A percentile compares a stretch with the other conserved stretches of the same genome.
Conservation (phyloP, 2,113 vertebrate species). For the Opisthocomus hoazin region DNA sequence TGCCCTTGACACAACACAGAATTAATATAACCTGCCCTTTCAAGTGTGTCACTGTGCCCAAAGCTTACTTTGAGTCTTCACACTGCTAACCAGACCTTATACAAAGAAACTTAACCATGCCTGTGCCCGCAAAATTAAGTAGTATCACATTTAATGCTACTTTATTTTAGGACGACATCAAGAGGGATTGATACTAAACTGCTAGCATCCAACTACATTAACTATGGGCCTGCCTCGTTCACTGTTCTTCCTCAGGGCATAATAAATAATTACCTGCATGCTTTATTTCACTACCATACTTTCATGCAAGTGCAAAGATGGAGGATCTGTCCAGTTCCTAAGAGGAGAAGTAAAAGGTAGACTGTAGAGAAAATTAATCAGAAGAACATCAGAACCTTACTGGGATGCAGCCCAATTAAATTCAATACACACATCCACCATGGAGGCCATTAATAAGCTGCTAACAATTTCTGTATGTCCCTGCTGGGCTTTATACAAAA, state of each 20-base stretch:
- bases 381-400: conserved; percentile 23
- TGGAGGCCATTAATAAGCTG: conserved; percentile 48
- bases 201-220: neutral
- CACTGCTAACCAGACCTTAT: neutral
- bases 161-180: neutral
- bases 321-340: neutral
- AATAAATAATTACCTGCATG: conserved; percentile 29
- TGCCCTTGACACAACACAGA: conserved; percentile 41
- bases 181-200: neutral
- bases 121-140: neutral
- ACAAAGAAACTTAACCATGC: neutral
- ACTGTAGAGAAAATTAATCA: conserved; percentile 35
- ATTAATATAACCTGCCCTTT: conserved; percentile 52
- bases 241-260: neutral
- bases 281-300: conserved; percentile 9
- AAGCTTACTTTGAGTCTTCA: neutral
- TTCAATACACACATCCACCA: conserved; percentile 19
- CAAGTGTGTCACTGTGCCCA: conserved; percentile 8
- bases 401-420: conserved; percentile 47
- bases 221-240: neutral
- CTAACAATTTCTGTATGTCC: conserved; percentile 42
- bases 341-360: neutral
- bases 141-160: neutral
- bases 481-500: conserved; percentile 51
- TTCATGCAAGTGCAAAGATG: neutral